A percentile compares a stretch with the other conserved stretches of the same genome.
Evolutionary conservation across 2,113 vertebrate genomes (phyloP).

Genomic region (Phrynosoma platyrhinos): DNA sequence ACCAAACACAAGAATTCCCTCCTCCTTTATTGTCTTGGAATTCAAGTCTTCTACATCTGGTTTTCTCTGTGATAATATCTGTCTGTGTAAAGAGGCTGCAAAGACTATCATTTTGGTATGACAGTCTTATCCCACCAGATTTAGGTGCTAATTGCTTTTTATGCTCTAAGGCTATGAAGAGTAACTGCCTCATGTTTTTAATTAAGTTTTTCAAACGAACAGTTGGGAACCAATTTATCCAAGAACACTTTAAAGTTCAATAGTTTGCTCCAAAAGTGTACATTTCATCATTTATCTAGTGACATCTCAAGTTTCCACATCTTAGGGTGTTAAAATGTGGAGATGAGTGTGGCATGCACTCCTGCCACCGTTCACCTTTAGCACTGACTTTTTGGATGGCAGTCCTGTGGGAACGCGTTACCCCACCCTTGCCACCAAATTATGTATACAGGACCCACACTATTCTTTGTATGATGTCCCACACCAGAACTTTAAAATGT

Average conservation of each 20-base stretch:
- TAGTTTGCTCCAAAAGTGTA: background rate
- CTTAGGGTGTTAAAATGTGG: too few relatives aligned
- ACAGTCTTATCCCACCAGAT: background rate
- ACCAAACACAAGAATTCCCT: background rate
- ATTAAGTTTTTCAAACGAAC: slow-evolving; percentile 42
- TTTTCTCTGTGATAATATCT: background rate
- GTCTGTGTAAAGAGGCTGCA: slow-evolving; percentile 8
- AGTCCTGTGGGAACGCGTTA: too few relatives aligned
- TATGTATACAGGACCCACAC: too few relatives aligned
- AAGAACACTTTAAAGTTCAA: slow-evolving; percentile 52
- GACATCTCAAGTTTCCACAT: background rate
- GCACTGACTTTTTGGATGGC: too few relatives aligned
- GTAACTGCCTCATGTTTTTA: slow-evolving; percentile 25
- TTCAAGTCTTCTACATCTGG: too few relatives aligned
- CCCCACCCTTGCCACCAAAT: too few relatives aligned
- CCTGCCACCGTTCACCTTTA: too few relatives aligned
- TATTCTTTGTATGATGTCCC: too few relatives aligned
- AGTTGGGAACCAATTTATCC: background rate
- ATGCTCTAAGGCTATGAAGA: slow-evolving; percentile 25
- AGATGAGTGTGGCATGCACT: too few relatives aligned
- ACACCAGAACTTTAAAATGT: too few relatives aligned
- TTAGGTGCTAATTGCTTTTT: slow-evolving; percentile 3
- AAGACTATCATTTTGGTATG: background rate
- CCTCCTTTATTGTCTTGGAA: background rate
- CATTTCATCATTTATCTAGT: slow-evolving; percentile 1